Conservation (phyloP, 2,888 invertebrate genomes). For the Diarsia brunnea region DNA sequence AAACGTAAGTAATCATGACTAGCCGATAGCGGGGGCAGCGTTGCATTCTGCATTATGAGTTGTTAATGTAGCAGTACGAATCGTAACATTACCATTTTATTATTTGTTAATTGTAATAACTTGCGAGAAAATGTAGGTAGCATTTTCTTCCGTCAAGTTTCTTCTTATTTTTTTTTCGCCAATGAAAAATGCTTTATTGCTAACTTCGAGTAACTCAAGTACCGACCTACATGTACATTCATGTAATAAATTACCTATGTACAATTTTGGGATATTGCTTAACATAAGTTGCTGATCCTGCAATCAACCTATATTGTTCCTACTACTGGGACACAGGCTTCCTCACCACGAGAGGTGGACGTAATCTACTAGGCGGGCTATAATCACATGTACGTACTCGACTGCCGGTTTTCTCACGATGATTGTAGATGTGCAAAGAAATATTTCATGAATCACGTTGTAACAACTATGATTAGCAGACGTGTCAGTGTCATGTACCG, state of each 20-base stretch:
- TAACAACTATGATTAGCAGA: background rate
- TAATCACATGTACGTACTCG: background rate
- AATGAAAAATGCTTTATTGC: background rate
- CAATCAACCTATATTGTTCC: too few relatives aligned
- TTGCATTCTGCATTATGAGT: constrained; percentile 25
- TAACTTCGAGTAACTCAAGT: background rate
- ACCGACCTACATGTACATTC: background rate
- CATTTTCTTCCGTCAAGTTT: background rate
- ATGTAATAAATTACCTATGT: background rate
- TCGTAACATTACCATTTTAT: background rate
- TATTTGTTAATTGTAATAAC: background rate
- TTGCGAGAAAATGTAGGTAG: background rate
- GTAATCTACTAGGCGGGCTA: background rate
- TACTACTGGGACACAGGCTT: too few relatives aligned
- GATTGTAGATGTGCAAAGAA: background rate
- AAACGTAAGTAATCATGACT: constrained; percentile 27
- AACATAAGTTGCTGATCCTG: background rate
- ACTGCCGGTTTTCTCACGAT: background rate
- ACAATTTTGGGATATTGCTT: background rate
- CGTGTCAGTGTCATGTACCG: background rate
- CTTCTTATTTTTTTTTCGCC: background rate
- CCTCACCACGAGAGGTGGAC: background rate
- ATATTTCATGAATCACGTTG: background rate
- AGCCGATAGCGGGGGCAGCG: constrained; percentile 11
- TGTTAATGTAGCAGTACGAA: constrained; percentile 10